Base-by-base conservation (phyloP, 2,888 invertebrate species). In the Dicroscelio sp. region DNA sequence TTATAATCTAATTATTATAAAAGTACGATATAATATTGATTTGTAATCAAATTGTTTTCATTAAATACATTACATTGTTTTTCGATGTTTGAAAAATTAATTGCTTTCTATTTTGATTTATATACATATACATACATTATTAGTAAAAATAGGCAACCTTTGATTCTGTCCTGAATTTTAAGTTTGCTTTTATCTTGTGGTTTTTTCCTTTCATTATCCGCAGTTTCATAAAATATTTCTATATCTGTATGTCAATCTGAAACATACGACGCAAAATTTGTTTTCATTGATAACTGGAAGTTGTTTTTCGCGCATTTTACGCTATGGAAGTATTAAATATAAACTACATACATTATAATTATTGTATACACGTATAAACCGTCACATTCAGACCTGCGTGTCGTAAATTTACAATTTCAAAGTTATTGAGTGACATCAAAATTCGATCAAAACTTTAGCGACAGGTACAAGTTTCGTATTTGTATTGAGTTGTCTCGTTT, bases 241-340 rank as follows among this genome's bases (percentile, higher is more conserved):
- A 43, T 25, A 60, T 83, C 73, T 83, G 83, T 83, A 83, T 69
- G 20, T 80, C 69, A 69, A 60, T 25, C 38, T 83, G 5, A 83
- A 33, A 63, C 48, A 48, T 14, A 63, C 33, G 33, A 63, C 48
- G 33, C 43, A 82, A 67, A 30, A 55, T 33, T 17, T 30, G 35
- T 60, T 58, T 80, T 82, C 0, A 31, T 58, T 60, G 8, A 25
- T 63, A 67, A 67, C 14, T 79, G 86, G 86, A 86, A 86, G 86
- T 67, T 27, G 31, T 73, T 67, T 85, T 31, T 52, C 33, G 48
- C 65, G 67, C 55, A 10, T 71, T 86, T 25, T 25, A 80, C 63
- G 63, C 79, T 25, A 69, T 86, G 86, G 86, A 86, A 86, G 86
- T 86, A 79, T 58, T 31, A 65, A 76, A 65, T 85, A 71, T 30